Evolutionary conservation across 2,797 vertebrate species (phyloP).

Genomic region (Crotalus adamanteus): DNA sequence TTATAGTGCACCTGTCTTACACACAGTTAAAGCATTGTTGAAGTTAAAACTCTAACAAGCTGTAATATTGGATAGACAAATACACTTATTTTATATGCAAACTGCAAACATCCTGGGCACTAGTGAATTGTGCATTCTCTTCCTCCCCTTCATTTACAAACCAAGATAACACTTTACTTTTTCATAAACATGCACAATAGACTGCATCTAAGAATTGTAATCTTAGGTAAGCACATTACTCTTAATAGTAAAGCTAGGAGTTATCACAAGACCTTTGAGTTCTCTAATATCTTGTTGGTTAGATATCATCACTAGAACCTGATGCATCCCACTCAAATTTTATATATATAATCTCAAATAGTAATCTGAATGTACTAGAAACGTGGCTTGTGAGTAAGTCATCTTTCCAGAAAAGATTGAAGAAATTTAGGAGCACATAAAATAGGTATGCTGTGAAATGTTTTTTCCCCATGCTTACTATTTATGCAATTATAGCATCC

Average conservation of each 20-base stretch:
- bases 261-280: background rate
- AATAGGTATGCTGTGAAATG: background rate
- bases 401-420: background rate
- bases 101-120: background rate
- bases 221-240: background rate
- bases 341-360: background rate
- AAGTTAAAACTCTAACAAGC: background rate
- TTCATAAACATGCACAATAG: background rate
- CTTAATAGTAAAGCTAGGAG: background rate
- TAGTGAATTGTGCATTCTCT: background rate
- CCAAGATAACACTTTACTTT: background rate
- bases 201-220: background rate
- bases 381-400: background rate
- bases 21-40: slow-evolving; percentile 22
- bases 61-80: background rate
- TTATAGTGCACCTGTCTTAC: slow-evolving; percentile 17
- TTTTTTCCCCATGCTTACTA: background rate
- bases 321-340: background rate
- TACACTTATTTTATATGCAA: background rate
- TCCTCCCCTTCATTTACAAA: background rate
- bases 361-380: background rate
- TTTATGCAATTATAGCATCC: background rate
- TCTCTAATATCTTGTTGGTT: background rate
- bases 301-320: background rate
- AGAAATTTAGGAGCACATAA: background rate